Evolutionary conservation across 2,888 invertebrate species (phyloP).

Genomic region (Bombyx huttoni): DNA sequence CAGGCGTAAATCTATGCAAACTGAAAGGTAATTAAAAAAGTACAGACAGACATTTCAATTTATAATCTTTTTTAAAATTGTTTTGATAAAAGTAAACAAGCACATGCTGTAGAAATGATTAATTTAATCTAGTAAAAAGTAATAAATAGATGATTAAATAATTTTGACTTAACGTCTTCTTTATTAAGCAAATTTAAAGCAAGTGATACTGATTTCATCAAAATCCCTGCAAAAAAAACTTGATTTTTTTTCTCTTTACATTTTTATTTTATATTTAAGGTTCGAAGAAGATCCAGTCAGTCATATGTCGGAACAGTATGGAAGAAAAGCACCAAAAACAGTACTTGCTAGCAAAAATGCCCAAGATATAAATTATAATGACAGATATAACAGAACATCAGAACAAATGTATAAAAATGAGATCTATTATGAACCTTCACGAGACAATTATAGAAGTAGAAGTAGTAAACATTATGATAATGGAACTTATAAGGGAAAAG

Average conservation of each 20-base stretch:
- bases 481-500: conserved; percentile 19
- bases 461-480: conserved; percentile 16
- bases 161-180: no score
- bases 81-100: no score
- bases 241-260: not conserved
- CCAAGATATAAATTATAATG: conserved; percentile 13
- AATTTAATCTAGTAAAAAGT: no score
- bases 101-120: no score
- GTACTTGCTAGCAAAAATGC: conserved; percentile 11
- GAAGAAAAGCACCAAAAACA: conserved; percentile 11
- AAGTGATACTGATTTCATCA: no score
- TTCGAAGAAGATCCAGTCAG: conserved; percentile 35
- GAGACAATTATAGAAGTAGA: conserved; percentile 15
- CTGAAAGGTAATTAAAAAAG: no score
- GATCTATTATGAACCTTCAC: conserved; percentile 16
- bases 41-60: no score
- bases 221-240: not conserved
- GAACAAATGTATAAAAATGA: conserved; percentile 21
- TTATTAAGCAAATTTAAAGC: no score
- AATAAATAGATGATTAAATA: no score
- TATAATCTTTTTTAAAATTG: no score
- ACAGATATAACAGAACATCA: conserved; percentile 17
- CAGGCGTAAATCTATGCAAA: no score
- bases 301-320: conserved; percentile 5
- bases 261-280: conserved; percentile 23